A percentile compares a stretch with the other conserved stretches of the same genome.
Conservation (phyloP, 2,888 invertebrate genomes). For the Synergus japonicus region DNA sequence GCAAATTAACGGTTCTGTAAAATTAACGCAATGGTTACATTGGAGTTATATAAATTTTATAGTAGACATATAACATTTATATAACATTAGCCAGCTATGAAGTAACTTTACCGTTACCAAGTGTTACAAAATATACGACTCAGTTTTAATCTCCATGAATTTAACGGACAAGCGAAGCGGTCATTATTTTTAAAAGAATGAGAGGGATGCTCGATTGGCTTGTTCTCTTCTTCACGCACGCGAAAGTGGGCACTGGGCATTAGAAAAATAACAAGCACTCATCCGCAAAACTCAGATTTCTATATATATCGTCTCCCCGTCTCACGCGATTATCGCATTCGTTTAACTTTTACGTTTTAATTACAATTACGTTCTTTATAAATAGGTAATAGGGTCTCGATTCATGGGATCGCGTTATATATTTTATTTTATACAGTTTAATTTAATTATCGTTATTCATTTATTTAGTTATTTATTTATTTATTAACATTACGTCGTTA, state of each 20-base stretch:
- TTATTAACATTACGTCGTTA: conserved; percentile 27
- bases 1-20: not conserved
- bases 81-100: conserved; percentile 8
- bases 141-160: not conserved
- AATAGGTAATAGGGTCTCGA: conserved; percentile 38
- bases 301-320: not conserved
- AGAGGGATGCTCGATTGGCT: conserved; percentile 1
- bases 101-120: not conserved
- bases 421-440: conserved; percentile 37
- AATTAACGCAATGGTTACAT: not conserved
- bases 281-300: conserved; percentile 18
- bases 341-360: conserved; percentile 18
- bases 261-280: conserved; percentile 42
- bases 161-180: not conserved
- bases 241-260: conserved; percentile 23
- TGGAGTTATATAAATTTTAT: not conserved
- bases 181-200: not conserved
- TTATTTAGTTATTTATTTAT: conserved; percentile 31
- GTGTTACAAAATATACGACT: not conserved
- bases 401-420: conserved; percentile 31
- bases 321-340: conserved; percentile 11
- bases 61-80: conserved; percentile 10
- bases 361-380: conserved; percentile 37
- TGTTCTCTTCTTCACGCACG: conserved; percentile 18
- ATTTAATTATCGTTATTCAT: conserved; percentile 33